These are phyloP conservation scores for Phymastichus coffea DNA, from an alignment of 1,140 invertebrate genomes.

Conservation along the genomic window DNA sequence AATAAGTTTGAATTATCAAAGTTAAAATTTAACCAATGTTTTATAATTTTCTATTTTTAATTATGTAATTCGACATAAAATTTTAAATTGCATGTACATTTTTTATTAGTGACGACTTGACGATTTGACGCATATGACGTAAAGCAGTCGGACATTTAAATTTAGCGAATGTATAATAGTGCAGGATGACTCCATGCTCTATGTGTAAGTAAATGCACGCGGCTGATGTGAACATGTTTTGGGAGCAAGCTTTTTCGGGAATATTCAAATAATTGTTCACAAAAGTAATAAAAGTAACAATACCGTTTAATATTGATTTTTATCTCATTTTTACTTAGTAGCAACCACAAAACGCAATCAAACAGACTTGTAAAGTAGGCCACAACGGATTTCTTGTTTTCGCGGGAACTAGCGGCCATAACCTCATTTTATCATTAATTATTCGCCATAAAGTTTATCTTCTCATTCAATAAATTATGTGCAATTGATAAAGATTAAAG, in stretches of 20 bases:
- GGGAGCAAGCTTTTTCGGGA: slow-evolving; percentile 11
- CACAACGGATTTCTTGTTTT: slow-evolving; percentile 24
- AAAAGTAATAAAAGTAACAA: background rate
- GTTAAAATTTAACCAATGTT: no score
- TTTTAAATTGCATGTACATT: no score
- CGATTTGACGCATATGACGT: no score
- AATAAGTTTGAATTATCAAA: no score
- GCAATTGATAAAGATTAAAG: slow-evolving; percentile 1
- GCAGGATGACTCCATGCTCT: no score
- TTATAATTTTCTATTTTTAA: no score
- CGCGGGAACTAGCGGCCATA: slow-evolving; percentile 24
- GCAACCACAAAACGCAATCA: no score
- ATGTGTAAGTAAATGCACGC: slow-evolving; percentile 17
- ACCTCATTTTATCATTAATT: slow-evolving; percentile 8
- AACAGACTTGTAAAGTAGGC: background rate
- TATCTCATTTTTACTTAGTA: no score
- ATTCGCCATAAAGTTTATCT: background rate
- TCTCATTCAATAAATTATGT: slow-evolving; percentile 3
- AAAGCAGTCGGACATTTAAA: slow-evolving; percentile 21
- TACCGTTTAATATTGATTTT: background rate
- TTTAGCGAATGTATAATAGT: background rate
- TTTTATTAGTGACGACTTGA: no score
- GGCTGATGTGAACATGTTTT: slow-evolving; percentile 7
- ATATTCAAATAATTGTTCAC: background rate
- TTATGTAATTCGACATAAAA: no score